A percentile compares a stretch with the other conserved stretches of the same genome.
phyloP scores from a whole-genome alignment of 2,888 invertebrate species.

The Cantharis rufa region DNA sequence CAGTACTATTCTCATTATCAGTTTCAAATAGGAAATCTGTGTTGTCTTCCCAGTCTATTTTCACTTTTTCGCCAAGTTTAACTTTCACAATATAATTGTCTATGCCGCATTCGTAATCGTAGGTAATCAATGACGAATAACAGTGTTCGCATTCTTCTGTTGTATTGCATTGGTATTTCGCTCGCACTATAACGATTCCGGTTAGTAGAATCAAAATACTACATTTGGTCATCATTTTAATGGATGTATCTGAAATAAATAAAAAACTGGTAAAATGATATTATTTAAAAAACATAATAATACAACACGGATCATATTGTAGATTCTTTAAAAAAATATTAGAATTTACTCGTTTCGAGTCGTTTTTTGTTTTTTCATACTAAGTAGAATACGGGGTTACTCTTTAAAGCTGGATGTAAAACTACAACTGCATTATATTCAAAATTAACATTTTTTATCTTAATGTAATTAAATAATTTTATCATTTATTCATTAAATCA shows the following conservation, averaged over 20 bases:
- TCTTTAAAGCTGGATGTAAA: too few relatives aligned
- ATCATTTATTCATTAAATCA: too few relatives aligned
- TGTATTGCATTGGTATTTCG: neutral
- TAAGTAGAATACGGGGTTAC: too few relatives aligned
- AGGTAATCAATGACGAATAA: neutral
- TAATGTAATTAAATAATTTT: too few relatives aligned
- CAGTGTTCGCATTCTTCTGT: neutral
- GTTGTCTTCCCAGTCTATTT: neutral
- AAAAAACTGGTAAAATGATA: too few relatives aligned
- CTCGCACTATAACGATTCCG: neutral
- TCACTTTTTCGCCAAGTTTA: neutral
- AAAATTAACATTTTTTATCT: too few relatives aligned
- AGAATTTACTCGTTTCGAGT: too few relatives aligned
- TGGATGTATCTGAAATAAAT: neutral
- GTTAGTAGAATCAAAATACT: neutral
- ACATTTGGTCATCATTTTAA: neutral
- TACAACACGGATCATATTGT: too few relatives aligned
- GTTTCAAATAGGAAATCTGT: neutral
- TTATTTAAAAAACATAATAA: too few relatives aligned
- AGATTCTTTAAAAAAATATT: too few relatives aligned
- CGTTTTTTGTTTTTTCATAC: too few relatives aligned
- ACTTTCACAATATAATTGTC: neutral
- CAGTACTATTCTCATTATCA: neutral
- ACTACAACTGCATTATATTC: too few relatives aligned
- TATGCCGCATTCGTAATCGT: neutral